Evolutionary conservation across 92 coral and sea anemone species (phyloP), one percentile per base, ranked within the genome.

Genomic region (Umimayanthus chanpuru): DNA sequence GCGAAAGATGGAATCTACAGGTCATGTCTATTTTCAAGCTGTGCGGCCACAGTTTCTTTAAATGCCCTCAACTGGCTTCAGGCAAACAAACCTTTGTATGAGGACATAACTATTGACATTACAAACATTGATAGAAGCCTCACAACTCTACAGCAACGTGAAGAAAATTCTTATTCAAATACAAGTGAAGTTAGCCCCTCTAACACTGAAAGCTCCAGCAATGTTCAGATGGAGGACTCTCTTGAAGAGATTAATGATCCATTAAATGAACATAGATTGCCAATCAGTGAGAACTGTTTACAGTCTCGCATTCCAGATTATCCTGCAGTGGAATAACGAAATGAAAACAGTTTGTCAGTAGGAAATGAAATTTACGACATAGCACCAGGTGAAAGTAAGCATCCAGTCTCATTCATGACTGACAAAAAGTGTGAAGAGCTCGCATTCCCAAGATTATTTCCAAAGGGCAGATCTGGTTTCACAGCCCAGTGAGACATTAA

Each of bases 1-100:
- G 79, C 76, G 93, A 80, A 88, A 91, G 71, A 88, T 91, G 36
- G 86, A 91, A 81, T 93, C 91, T 70, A 93, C 92, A 58, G 95
- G 95, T 41, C 95, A 93, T 91, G 92, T 90, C 41, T 92, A 92
- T 70, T 92, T 90, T 79, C 89, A 92, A 88, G 93, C 93, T 81
- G 93, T 90, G 67, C 90, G 93, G 15, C 95, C 95, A 71, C 40
- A 71, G 32, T 26, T 71, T 8, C 10, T 71, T 6, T 2, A 15
- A 25, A 71, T 71, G 76, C 76, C 2, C 18, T 71, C 5, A 7
- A 1, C 3, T 71, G 76, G 76, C 76, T 12, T 66, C 26, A 26
- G 23, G 26, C n/a, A 14, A 66, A 6, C 23, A 66, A 5, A 66
- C n/a, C n/a, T n/a, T n/a, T n/a, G n/a, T n/a, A n/a, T n/a, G n/a